A percentile compares a stretch with the other conserved stretches of the same genome.
Evolutionary conservation across 2,113 vertebrate species (phyloP).

Genomic region (Ctenodactylus gundi): DNA sequence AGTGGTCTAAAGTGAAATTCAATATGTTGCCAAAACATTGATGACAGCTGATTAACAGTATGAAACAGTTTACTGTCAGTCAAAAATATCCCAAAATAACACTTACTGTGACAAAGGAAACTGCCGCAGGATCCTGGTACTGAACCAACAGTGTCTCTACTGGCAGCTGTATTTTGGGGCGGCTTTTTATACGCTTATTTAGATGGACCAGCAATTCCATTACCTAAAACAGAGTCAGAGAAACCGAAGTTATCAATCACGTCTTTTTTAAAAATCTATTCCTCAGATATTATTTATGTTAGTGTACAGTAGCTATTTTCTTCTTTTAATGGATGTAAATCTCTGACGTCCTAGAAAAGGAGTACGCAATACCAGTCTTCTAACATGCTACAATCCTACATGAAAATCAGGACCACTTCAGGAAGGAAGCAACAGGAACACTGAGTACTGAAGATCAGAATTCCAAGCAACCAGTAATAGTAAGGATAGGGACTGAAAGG

Average conservation of each 20-base stretch:
- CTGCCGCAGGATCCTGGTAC: constrained; percentile 97
- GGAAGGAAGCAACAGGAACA: neutral
- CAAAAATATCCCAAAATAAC: neutral
- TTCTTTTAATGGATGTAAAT: constrained; percentile 10
- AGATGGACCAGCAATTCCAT: constrained; percentile 98
- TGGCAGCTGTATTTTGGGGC: constrained; percentile 96
- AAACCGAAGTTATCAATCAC: constrained; percentile 3
- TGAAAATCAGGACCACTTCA: neutral
- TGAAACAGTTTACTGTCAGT: neutral
- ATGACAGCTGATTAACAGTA: neutral
- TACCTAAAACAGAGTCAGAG: constrained; percentile 85
- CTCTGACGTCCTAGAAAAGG: neutral
- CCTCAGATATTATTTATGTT: constrained; percentile 17
- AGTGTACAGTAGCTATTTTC: neutral
- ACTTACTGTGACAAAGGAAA: constrained; percentile 97
- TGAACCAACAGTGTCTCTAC: constrained; percentile 98
- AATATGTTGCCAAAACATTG: neutral
- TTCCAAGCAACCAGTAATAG: neutral
- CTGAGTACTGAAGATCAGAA: neutral
- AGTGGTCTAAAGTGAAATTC: constrained; percentile 23
- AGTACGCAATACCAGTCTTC: neutral
- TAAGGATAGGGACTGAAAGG: neutral
- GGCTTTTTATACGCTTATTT: constrained; percentile 98
- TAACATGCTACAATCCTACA: neutral
- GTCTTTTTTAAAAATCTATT: constrained; percentile 42